A percentile compares a stretch with the other conserved stretches of the same genome.
Conservation (phyloP, 2,113 vertebrate genomes). For the Clarias gariepinus region DNA sequence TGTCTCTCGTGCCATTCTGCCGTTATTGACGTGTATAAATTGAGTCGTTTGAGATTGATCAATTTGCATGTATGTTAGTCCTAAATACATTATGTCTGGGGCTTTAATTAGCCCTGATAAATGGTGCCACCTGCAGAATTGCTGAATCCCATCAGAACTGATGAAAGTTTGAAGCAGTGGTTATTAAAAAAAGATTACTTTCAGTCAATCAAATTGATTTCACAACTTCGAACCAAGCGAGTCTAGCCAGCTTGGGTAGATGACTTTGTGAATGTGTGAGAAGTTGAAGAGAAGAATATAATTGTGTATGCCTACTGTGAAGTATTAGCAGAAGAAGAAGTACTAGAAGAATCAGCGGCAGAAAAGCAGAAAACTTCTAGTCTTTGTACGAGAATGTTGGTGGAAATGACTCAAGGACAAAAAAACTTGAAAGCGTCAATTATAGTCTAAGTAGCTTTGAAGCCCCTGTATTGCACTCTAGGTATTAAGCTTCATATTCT, state of each 20-base stretch:
- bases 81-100: neutral
- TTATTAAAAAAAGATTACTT: constrained; percentile 26
- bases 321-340: constrained; percentile 8
- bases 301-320: constrained; percentile 20
- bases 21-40: neutral
- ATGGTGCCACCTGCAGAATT: constrained; percentile 21
- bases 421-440: constrained; percentile 56
- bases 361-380: constrained; percentile 38
- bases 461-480: constrained; percentile 47
- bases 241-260: neutral
- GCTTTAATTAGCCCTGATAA: neutral
- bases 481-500: constrained; percentile 50
- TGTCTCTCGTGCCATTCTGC: neutral
- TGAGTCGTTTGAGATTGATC: constrained; percentile 7
- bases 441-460: constrained; percentile 56
- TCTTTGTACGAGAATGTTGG: constrained; percentile 43
- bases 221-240: neutral
- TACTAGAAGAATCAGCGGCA: constrained; percentile 30
- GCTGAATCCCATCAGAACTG: neutral
- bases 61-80: constrained; percentile 16
- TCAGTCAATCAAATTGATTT: constrained; percentile 32
- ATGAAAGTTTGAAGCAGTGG: constrained; percentile 8
- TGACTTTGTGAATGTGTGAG: constrained; percentile 9
- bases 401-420: constrained; percentile 53
- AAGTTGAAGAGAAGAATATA: constrained; percentile 17